These are phyloP conservation scores for Theocolax elegans DNA, from an alignment of 1,140 invertebrate species.

Conservation along the genomic window DNA sequence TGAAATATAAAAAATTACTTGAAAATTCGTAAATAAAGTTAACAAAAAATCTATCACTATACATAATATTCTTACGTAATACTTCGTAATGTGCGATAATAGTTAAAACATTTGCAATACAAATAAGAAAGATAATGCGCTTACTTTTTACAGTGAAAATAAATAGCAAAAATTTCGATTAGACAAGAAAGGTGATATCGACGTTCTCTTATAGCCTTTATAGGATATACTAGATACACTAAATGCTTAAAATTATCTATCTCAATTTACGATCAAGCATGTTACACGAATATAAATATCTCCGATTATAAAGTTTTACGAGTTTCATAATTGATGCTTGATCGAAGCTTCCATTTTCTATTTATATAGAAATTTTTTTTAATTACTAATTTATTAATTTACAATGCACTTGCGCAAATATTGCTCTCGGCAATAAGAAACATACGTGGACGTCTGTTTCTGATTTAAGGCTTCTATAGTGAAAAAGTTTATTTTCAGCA, in stretches of 20 bases:
- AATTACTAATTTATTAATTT: background rate
- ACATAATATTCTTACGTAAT: no score
- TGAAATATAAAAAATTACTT: no score
- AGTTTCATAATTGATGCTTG: background rate
- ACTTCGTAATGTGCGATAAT: no score
- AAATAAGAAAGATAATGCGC: no score
- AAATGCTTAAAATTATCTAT: conserved; percentile 34
- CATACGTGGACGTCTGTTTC: conserved; percentile 25
- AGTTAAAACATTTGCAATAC: no score
- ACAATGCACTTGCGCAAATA: background rate
- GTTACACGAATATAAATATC: background rate
- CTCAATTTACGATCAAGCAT: background rate
- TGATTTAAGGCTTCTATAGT: conserved; percentile 21
- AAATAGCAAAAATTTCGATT: no score
- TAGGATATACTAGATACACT: background rate
- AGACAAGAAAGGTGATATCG: no score
- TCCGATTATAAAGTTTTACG: background rate
- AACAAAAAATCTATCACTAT: no score
- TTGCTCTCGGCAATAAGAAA: conserved; percentile 13
- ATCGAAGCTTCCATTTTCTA: conserved; percentile 3
- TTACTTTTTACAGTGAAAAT: no score
- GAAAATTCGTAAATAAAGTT: no score
- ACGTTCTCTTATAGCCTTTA: conserved; percentile 2
- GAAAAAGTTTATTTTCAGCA: conserved; percentile 6
- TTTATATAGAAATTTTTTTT: background rate